A percentile compares a stretch with the other conserved stretches of the same genome.
These are phyloP conservation scores for Andricus grossulariae DNA, from an alignment of 1,140 invertebrate genomes.

Conservation along the genomic window DNA sequence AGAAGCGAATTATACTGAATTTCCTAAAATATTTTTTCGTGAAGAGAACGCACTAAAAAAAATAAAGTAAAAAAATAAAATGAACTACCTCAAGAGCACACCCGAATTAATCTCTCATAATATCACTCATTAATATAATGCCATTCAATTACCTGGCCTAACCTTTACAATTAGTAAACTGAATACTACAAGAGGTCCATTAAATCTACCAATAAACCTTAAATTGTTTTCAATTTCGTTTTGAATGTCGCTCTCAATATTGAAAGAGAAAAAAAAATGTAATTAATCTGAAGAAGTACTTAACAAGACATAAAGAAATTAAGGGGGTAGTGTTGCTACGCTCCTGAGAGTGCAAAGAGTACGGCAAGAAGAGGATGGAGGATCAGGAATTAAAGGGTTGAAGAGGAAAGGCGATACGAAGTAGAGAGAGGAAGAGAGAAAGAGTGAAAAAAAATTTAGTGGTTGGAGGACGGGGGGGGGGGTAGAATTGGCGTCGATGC, in stretches of 20 bases:
- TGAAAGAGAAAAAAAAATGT: not conserved
- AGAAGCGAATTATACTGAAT: no score
- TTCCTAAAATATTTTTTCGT: no score
- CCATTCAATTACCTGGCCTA: no score
- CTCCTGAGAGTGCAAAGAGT: not conserved
- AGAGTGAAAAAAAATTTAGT: conserved; percentile 3
- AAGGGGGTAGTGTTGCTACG: not conserved
- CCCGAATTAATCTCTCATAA: no score
- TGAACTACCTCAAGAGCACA: no score
- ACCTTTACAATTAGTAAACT: not conserved
- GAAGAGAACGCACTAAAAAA: no score
- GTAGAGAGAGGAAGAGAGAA: conserved; percentile 42
- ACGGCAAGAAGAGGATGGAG: conserved; percentile 41
- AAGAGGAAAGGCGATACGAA: conserved; percentile 30
- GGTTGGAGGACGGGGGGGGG: conserved; percentile 38
- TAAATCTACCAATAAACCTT: not conserved
- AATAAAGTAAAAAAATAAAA: no score
- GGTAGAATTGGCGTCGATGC: conserved; percentile 47
- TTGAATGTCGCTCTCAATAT: not conserved
- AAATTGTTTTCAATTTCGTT: conserved; percentile 20
- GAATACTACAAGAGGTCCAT: not conserved
- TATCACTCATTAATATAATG: no score
- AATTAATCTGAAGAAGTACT: conserved; percentile 1
- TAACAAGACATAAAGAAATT: not conserved
- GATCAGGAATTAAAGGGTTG: conserved; percentile 38